These are phyloP conservation scores for Ylistrum balloti DNA, from an alignment of 1,140 invertebrate species.

Conservation along the genomic window DNA sequence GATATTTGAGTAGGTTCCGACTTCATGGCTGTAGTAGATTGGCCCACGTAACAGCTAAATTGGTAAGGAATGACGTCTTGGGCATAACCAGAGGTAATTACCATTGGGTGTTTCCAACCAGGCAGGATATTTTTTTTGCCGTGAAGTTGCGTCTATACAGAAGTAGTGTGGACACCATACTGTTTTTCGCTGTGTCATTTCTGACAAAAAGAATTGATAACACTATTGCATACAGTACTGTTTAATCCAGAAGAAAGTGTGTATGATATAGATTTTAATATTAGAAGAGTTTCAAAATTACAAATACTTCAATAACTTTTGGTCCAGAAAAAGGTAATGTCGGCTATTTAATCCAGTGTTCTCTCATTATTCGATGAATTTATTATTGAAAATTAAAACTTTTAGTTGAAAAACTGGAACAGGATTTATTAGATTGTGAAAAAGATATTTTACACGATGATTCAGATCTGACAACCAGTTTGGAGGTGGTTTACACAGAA, in stretches of 20 bases:
- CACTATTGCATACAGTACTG: too few species aligned
- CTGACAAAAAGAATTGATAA: too few species aligned
- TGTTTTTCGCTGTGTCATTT: too few species aligned
- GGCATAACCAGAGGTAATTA: background rate
- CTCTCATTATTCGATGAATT: too few species aligned
- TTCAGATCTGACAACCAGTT: background rate
- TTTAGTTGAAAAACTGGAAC: background rate
- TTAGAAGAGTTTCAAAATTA: background rate
- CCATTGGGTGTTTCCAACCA: constrained; percentile 2
- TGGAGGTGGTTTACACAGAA: background rate
- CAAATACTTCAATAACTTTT: background rate
- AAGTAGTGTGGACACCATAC: background rate
- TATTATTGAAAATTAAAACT: too few species aligned
- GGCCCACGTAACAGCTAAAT: constrained; percentile 22
- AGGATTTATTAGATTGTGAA: background rate
- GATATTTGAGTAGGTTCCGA: background rate
- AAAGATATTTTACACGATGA: background rate
- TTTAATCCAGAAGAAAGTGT: background rate
- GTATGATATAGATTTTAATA: background rate
- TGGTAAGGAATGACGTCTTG: background rate
- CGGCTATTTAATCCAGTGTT: background rate
- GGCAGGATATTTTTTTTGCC: background rate
- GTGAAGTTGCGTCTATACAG: background rate
- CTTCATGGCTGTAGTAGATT: background rate
- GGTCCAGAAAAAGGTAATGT: background rate